These are phyloP conservation scores for Enteromius afrohamiltoni DNA, from an alignment of 2,797 vertebrate genomes.

Conservation along the genomic window DNA sequence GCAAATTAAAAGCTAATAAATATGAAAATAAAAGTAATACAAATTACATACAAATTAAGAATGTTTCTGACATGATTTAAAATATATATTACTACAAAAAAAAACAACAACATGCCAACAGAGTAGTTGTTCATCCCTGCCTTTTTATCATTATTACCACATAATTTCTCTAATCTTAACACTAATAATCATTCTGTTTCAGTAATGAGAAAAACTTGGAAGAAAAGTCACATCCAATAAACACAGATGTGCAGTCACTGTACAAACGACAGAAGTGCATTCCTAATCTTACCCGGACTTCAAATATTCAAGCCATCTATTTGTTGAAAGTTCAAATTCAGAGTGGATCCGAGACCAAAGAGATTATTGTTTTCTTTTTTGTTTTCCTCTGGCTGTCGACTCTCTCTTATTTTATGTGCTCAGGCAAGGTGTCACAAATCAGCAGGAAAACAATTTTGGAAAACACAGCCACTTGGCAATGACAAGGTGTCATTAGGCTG, in stretches of 20 bases:
- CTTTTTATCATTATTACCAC: neutral
- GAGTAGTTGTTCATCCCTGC: neutral
- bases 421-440: conserved; percentile 83
- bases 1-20: neutral
- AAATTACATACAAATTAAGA: neutral
- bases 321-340: conserved; percentile 57
- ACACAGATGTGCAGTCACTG: neutral
- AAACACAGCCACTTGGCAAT: conserved; percentile 89
- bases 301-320: conserved; percentile 64
- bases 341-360: conserved; percentile 47
- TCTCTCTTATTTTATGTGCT: conserved; percentile 62
- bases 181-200: neutral
- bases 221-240: neutral
- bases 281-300: conserved; percentile 56
- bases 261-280: conserved; percentile 49
- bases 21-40: too few species aligned
- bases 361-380: conserved; percentile 61
- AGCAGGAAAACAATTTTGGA: conserved; percentile 86
- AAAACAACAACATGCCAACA: neutral
- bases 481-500: conserved; percentile 96
- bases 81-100: neutral
- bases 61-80: neutral
- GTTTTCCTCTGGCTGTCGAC: conserved; percentile 50
- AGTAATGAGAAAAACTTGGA: neutral
- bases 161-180: neutral